Conservation (phyloP, 2,888 invertebrate genomes). For the Drosophila lacicola region DNA sequence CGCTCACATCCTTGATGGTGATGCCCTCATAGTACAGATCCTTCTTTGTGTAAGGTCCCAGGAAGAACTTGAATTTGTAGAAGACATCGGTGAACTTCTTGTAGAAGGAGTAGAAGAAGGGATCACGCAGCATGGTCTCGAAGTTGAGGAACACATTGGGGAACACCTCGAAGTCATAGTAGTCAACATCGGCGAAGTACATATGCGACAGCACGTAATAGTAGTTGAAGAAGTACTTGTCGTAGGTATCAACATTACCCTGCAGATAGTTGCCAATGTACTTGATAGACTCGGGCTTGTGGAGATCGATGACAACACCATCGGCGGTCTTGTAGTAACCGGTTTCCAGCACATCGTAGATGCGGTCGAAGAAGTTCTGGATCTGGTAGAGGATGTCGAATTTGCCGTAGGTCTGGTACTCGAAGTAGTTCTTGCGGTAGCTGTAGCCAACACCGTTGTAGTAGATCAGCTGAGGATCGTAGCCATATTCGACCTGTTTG, state of each 20-base stretch:
- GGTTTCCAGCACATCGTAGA: slow-evolving; percentile 86
- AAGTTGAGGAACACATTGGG: slow-evolving; percentile 88
- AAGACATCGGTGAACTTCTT: slow-evolving; percentile 87
- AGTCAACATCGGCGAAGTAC: slow-evolving; percentile 75
- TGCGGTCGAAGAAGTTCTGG: slow-evolving; percentile 84
- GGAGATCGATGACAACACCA: slow-evolving; percentile 87
- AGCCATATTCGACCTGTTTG: slow-evolving; percentile 86
- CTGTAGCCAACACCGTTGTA: slow-evolving; percentile 88
- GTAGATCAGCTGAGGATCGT: slow-evolving; percentile 87
- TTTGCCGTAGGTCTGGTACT: slow-evolving; percentile 75
- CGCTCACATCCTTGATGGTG: slow-evolving; percentile 87
- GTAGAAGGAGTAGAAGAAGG: slow-evolving; percentile 90
- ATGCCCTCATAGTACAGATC: slow-evolving; percentile 88
- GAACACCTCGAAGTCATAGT: slow-evolving; percentile 64
- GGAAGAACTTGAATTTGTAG: slow-evolving; percentile 87
- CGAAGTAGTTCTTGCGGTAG: slow-evolving; percentile 86
- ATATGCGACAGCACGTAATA: slow-evolving; percentile 75
- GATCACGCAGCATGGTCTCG: slow-evolving; percentile 90
- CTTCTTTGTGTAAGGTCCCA: slow-evolving; percentile 87
- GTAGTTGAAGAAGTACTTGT: slow-evolving; percentile 80
- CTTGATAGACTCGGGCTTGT: slow-evolving; percentile 88
- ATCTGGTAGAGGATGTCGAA: slow-evolving; percentile 72
- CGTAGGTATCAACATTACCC: slow-evolving; percentile 85
- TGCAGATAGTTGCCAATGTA: slow-evolving; percentile 89
- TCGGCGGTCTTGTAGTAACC: slow-evolving; percentile 85